phyloP scores from a whole-genome alignment of 2,888 invertebrate species.

The Aphelenchoides bicaudatus region DNA sequence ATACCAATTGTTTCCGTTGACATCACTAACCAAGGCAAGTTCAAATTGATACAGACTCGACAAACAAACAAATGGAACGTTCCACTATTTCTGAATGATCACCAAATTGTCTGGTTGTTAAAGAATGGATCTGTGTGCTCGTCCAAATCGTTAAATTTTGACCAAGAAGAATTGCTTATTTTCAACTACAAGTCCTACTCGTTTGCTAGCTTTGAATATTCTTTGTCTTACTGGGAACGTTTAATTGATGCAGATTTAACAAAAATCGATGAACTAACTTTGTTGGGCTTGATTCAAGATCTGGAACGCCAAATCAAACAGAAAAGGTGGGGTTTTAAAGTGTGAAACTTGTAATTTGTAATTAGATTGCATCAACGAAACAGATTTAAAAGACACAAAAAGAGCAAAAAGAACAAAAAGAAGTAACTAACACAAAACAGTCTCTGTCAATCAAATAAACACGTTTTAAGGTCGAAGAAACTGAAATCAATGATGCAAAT shows the following conservation, averaged over 20 bases:
- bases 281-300: not conserved
- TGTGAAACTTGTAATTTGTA: too few relatives aligned
- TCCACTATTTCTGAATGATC: conserved; percentile 11
- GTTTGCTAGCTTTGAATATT: not conserved
- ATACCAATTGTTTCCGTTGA: conserved; percentile 1
- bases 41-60: too few relatives aligned
- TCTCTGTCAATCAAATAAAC: too few relatives aligned
- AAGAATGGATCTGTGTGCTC: conserved; percentile 8
- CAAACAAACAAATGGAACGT: conserved; percentile 15
- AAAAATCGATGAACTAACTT: not conserved
- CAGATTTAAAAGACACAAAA: too few relatives aligned
- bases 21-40: not conserved
- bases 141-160: not conserved
- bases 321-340: too few relatives aligned
- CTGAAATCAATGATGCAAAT: too few relatives aligned
- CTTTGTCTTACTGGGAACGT: not conserved
- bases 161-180: not conserved
- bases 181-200: not conserved
- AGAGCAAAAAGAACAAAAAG: too few relatives aligned
- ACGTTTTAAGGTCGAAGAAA: too few relatives aligned
- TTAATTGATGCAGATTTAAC: not conserved
- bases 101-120: conserved; percentile 4
- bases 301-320: not conserved
- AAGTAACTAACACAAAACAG: too few relatives aligned
- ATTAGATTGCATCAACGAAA: too few relatives aligned